A percentile compares a stretch with the other conserved stretches of the same genome.
Evolutionary conservation across 2,888 invertebrate species (phyloP).

Genomic region (Nebria brevicollis): DNA sequence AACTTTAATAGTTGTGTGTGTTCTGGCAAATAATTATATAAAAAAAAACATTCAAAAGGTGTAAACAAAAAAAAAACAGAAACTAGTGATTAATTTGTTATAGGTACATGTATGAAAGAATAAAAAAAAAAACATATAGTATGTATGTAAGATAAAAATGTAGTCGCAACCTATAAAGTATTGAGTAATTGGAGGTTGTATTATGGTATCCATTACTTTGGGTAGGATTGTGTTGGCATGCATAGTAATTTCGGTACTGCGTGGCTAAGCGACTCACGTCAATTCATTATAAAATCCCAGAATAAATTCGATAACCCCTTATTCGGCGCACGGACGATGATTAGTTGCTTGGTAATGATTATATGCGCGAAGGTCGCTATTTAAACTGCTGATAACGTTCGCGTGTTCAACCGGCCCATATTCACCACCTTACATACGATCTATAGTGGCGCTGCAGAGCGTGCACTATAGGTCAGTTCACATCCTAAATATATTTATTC

Average conservation of each 20-base stretch:
- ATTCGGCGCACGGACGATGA: constrained; percentile 13
- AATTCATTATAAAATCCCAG: constrained; percentile 15
- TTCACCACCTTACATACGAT: neutral
- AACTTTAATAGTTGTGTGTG: too few species aligned
- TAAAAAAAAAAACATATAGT: too few species aligned
- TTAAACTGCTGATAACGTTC: constrained; percentile 34
- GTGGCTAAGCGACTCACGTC: neutral
- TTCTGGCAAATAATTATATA: too few species aligned
- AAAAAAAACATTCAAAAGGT: too few species aligned
- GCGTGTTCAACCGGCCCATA: constrained; percentile 21
- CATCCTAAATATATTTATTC: too few species aligned
- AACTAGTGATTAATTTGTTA: too few species aligned
- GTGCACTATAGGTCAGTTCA: too few species aligned
- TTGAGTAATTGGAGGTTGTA: neutral
- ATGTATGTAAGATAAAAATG: neutral
- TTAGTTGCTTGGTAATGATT: constrained; percentile 11
- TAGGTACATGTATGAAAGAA: too few species aligned
- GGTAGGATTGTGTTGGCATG: neutral
- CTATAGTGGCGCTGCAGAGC: neutral
- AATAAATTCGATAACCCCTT: constrained; percentile 27
- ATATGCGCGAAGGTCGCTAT: constrained; percentile 25
- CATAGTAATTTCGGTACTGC: neutral
- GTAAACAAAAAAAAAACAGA: too few species aligned
- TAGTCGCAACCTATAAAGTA: neutral
- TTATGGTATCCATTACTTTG: neutral